phyloP scores from a whole-genome alignment of 2,797 vertebrate species.

The Acomys russatus region DNA sequence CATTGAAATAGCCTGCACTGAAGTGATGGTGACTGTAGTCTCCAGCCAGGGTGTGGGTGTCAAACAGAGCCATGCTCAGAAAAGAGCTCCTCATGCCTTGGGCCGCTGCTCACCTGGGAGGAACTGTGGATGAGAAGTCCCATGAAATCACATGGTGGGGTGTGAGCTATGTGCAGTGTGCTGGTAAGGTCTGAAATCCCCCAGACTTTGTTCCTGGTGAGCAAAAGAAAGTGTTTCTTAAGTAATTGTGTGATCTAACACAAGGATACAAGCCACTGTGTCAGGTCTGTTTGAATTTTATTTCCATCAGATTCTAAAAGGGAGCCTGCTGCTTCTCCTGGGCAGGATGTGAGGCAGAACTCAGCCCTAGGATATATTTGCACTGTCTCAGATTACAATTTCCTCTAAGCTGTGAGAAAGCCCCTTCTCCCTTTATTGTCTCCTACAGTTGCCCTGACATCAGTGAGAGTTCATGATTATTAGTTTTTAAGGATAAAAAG shows the following conservation, averaged over 20 bases:
- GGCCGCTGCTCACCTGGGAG: background rate
- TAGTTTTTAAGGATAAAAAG: slow-evolving; percentile 32
- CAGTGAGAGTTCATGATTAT: background rate
- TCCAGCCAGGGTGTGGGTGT: background rate
- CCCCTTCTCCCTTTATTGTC: background rate
- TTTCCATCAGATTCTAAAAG: background rate
- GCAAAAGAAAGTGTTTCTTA: slow-evolving; percentile 25
- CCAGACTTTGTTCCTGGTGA: background rate
- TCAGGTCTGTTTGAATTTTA: background rate
- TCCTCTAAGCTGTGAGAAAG: slow-evolving; percentile 40
- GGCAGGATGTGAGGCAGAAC: background rate
- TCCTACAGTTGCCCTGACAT: background rate
- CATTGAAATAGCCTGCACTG: background rate
- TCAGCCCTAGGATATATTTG: background rate
- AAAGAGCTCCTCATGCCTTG: background rate
- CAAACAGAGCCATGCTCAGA: background rate
- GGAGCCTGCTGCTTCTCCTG: background rate
- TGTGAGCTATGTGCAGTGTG: background rate
- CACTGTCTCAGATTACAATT: slow-evolving; percentile 42
- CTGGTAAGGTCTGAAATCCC: background rate
- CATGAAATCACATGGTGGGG: background rate
- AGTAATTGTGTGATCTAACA: background rate
- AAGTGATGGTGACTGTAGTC: background rate
- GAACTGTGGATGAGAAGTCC: background rate
- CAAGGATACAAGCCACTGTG: background rate